These are phyloP conservation scores for Cyclophora punctaria DNA, from an alignment of 2,888 invertebrate genomes.

Conservation along the genomic window DNA sequence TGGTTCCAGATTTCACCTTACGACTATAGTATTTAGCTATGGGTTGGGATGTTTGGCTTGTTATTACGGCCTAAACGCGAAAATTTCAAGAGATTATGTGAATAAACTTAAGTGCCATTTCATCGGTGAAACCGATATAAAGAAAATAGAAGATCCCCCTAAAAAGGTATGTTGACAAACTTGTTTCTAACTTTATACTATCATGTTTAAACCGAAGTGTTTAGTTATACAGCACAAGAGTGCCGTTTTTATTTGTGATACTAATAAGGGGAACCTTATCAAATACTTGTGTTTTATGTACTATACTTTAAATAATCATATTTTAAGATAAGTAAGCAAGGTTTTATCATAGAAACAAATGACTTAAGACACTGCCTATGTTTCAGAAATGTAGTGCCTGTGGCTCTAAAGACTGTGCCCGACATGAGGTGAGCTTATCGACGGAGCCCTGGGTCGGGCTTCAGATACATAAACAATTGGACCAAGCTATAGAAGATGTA, in stretches of 20 bases:
- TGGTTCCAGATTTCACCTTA: constrained; percentile 64
- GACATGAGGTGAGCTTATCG: constrained; percentile 67
- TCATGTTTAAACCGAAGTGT: too few relatives aligned
- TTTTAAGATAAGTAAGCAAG: too few relatives aligned
- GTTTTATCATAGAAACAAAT: neutral
- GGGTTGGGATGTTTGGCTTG: constrained; percentile 70
- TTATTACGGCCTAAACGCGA: constrained; percentile 58
- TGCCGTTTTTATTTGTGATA: too few relatives aligned
- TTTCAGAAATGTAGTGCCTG: constrained; percentile 74
- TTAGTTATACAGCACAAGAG: too few relatives aligned
- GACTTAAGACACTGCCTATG: neutral
- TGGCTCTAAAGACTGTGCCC: constrained; percentile 72
- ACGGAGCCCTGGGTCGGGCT: constrained; percentile 81
- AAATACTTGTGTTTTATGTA: too few relatives aligned
- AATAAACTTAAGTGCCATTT: constrained; percentile 58
- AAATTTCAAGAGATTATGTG: constrained; percentile 47
- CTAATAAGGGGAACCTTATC: too few relatives aligned
- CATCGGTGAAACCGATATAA: constrained; percentile 31
- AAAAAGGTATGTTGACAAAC: constrained; percentile 41
- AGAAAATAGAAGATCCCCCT: constrained; percentile 26
- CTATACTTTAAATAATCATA: too few relatives aligned
- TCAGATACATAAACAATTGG: constrained; percentile 80
- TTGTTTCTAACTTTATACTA: constrained; percentile 11
- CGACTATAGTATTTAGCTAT: constrained; percentile 60
- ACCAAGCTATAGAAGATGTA: constrained; percentile 84